Evolutionary conservation across 2,797 vertebrate genomes (phyloP).

Genomic region (Schizopygopsis malacanthus): DNA sequence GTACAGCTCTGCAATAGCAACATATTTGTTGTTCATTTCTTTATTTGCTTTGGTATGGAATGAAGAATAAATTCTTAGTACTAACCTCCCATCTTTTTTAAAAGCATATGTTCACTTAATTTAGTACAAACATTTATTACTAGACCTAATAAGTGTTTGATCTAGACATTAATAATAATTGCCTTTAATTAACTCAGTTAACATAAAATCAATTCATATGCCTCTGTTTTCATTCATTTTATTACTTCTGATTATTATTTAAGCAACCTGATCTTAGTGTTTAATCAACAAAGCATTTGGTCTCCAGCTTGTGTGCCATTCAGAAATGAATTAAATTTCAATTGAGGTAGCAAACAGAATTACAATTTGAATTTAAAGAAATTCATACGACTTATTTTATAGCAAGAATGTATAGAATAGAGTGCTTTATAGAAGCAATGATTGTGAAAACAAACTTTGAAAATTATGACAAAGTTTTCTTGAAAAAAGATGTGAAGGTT

Average conservation of each 20-base stretch:
- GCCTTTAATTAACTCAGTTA: background rate
- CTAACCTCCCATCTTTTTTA: background rate
- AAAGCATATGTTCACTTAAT: background rate
- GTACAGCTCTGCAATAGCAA: background rate
- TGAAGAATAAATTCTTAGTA: background rate
- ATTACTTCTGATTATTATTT: conserved; percentile 3
- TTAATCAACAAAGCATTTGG: background rate
- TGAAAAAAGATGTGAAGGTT: background rate
- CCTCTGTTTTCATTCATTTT: background rate
- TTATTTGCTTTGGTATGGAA: background rate
- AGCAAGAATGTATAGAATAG: background rate
- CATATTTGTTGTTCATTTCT: background rate
- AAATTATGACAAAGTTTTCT: background rate
- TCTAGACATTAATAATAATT: conserved; percentile 1
- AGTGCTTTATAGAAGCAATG: background rate
- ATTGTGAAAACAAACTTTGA: background rate
- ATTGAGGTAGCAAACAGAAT: background rate
- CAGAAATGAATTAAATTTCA: background rate
- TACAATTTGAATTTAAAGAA: background rate
- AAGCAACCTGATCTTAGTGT: background rate
- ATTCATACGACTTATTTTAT: background rate
- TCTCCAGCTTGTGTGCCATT: background rate
- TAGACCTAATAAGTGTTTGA: background rate
- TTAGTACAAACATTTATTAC: background rate
- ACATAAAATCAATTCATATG: background rate